phyloP scores from a whole-genome alignment of 2,888 invertebrate genomes.

The Aphidoletes aphidimyza region DNA sequence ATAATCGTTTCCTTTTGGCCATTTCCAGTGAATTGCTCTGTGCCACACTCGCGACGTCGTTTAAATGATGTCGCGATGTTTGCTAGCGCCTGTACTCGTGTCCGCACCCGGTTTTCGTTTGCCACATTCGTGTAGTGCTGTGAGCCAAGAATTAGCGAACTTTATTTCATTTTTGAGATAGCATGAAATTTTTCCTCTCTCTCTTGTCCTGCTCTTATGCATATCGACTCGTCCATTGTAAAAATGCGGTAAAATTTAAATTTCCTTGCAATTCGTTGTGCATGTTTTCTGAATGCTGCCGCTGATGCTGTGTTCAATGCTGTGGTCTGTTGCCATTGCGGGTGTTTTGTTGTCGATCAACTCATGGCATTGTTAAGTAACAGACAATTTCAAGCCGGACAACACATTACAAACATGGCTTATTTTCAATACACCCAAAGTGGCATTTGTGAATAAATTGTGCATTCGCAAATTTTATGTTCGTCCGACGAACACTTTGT shows the following conservation, averaged over 20 bases:
- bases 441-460: not conserved
- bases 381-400: not conserved
- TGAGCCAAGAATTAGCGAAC: too few species aligned
- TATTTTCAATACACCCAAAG: not conserved
- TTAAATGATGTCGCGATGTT: not conserved
- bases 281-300: not conserved
- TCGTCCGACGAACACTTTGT: not conserved
- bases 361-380: not conserved
- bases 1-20: conserved; percentile 22
- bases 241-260: too few species aligned
- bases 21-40: not conserved
- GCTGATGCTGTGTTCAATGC: too few species aligned
- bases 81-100: too few species aligned
- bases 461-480: not conserved
- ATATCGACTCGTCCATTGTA: not conserved
- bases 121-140: too few species aligned
- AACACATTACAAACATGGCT: not conserved
- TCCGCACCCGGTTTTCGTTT: too few species aligned
- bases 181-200: not conserved
- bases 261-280: not conserved
- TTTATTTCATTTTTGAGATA: too few species aligned
- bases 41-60: too few species aligned
- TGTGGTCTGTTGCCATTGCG: conserved; percentile 17
- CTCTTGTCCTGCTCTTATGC: not conserved
- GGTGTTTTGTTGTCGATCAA: not conserved